Evolutionary conservation across 2,113 vertebrate species (phyloP).

Genomic region (Coturnix japonica): DNA sequence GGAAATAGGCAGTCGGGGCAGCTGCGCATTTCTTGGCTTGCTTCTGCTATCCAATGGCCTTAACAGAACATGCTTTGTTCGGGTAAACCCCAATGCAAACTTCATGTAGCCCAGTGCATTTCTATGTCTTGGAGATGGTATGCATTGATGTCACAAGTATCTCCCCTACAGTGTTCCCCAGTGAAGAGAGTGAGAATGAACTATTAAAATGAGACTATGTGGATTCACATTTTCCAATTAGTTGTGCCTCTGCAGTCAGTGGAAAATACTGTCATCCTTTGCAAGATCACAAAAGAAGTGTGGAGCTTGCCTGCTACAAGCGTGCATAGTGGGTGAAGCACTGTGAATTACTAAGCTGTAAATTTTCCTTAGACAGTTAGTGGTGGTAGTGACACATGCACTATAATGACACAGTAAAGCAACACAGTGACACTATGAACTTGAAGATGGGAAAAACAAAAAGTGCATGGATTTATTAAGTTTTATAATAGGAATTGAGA

Average conservation of each 20-base stretch:
- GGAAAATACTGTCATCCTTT: background rate
- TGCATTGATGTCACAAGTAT: background rate
- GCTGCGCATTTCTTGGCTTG: background rate
- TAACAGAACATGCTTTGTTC: background rate
- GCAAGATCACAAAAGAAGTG: background rate
- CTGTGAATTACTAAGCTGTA: background rate
- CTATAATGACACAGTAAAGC: background rate
- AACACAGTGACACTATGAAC: background rate
- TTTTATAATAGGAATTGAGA: background rate
- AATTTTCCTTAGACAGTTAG: background rate
- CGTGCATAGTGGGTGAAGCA: background rate
- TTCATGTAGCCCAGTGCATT: background rate
- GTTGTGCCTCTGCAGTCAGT: background rate
- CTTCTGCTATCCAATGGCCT: background rate
- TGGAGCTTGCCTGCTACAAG: background rate
- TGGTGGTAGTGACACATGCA: background rate
- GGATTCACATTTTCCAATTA: background rate
- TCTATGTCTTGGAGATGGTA: background rate
- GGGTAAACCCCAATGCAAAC: background rate
- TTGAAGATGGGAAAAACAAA: background rate
- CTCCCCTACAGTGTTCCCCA: background rate
- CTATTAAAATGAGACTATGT: background rate
- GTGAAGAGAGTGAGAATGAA: background rate
- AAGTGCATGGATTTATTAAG: background rate
- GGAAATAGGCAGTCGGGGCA: background rate